These are phyloP conservation scores for Pachymerium ferrugineum DNA, from an alignment of 2,888 invertebrate species.

Conservation along the genomic window DNA sequence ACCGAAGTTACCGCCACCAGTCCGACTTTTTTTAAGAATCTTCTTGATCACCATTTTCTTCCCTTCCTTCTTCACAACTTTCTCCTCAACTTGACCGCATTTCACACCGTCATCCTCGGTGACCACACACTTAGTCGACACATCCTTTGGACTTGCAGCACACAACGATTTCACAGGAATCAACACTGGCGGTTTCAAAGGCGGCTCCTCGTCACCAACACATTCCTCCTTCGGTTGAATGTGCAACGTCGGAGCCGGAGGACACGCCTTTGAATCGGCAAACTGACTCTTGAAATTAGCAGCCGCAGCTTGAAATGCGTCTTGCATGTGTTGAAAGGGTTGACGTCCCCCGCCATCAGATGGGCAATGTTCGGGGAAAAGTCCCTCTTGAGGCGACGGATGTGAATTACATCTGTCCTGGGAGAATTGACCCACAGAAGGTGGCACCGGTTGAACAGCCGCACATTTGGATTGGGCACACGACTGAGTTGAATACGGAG, in stretches of 20 bases:
- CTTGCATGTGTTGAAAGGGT: conserved; percentile 11
- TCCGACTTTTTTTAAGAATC: conserved; percentile 20
- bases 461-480: conserved; percentile 28
- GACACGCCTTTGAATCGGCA: neutral
- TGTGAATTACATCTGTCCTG: conserved; percentile 10
- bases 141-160: neutral
- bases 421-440: conserved; percentile 3
- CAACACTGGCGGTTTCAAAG: conserved; percentile 5
- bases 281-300: conserved; percentile 1
- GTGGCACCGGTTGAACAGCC: neutral
- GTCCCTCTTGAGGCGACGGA: conserved; percentile 27
- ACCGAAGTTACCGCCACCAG: neutral
- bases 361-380: conserved; percentile 30
- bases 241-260: conserved; percentile 25
- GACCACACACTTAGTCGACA: neutral
- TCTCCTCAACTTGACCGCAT: conserved; percentile 29
- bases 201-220: neutral
- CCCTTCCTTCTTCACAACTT: neutral
- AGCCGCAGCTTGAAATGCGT: conserved; percentile 22
- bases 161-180: conserved; percentile 29
- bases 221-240: conserved; percentile 25
- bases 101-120: neutral
- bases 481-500: conserved; percentile 33
- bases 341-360: conserved; percentile 15
- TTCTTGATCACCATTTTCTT: neutral